Conservation (phyloP, 2,888 invertebrate species). For the Agrotis exclamationis region DNA sequence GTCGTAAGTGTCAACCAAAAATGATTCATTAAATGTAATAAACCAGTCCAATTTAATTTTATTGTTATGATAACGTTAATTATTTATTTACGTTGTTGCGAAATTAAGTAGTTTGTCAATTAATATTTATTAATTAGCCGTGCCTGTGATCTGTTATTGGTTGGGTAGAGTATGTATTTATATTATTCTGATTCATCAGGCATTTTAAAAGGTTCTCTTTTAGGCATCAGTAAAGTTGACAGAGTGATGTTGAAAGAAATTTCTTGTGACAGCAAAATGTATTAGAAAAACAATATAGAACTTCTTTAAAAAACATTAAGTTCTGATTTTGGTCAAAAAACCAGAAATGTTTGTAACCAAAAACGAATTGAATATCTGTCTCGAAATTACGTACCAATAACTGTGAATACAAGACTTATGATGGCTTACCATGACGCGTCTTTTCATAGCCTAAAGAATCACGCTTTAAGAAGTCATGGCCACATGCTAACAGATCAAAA, state of each 20-base stretch:
- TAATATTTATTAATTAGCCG: slow-evolving; percentile 18
- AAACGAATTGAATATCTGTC: no score
- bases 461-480: no score
- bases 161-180: background rate
- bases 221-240: no score
- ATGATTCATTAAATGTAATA: slow-evolving; percentile 40
- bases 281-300: no score
- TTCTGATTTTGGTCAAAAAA: no score
- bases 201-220: background rate
- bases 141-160: slow-evolving; percentile 6
- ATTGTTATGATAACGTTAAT: slow-evolving; percentile 11
- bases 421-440: no score
- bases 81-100: slow-evolving; percentile 26
- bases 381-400: no score
- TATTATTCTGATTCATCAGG: background rate
- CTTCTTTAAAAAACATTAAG: no score
- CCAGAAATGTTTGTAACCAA: no score
- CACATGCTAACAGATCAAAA: background rate
- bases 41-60: slow-evolving; percentile 52
- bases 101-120: slow-evolving; percentile 38
- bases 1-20: slow-evolving; percentile 57
- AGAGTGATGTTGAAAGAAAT: background rate
- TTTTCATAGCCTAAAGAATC: no score
- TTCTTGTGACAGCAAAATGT: no score
- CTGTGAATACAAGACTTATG: background rate